phyloP scores from a whole-genome alignment of 2,797 vertebrate species.

The Characodon lateralis region DNA sequence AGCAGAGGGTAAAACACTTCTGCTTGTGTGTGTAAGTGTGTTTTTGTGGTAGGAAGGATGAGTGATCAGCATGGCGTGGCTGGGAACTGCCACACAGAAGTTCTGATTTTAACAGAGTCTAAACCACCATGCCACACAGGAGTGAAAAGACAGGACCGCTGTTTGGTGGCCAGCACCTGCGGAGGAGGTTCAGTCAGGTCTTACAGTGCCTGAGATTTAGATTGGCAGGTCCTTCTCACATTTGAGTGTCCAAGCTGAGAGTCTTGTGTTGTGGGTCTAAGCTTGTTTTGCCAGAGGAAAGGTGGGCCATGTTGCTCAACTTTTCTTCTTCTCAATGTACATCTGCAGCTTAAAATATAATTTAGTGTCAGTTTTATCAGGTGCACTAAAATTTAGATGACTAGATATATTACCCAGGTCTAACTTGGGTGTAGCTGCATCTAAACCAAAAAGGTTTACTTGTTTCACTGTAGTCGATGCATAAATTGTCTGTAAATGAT shows the following conservation, averaged over 20 bases:
- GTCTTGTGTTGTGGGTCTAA: constrained; percentile 29
- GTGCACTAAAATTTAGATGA: not conserved
- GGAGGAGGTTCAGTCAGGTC: constrained; percentile 38
- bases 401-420: not conserved
- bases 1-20: constrained; percentile 26
- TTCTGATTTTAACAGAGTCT: constrained; percentile 17
- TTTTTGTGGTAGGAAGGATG: constrained; percentile 46
- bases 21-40: constrained; percentile 38
- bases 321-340: constrained; percentile 1
- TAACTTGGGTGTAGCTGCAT: not conserved
- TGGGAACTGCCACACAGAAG: constrained; percentile 39
- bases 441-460: not conserved
- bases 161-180: constrained; percentile 56
- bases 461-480: too few species aligned
- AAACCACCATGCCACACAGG: constrained; percentile 13
- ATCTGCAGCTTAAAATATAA: constrained; percentile 1
- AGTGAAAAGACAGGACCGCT: constrained; percentile 52
- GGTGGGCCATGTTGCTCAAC: not conserved
- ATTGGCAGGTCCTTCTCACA: constrained; percentile 49
- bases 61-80: constrained; percentile 43
- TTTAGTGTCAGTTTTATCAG: not conserved
- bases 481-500: not conserved
- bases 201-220: constrained; percentile 59
- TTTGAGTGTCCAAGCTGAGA: constrained; percentile 49
- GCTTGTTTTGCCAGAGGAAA: constrained; percentile 12